These are phyloP conservation scores for Pseudochirops cupreus DNA, from an alignment of 2,797 vertebrate species.

Conservation along the genomic window DNA sequence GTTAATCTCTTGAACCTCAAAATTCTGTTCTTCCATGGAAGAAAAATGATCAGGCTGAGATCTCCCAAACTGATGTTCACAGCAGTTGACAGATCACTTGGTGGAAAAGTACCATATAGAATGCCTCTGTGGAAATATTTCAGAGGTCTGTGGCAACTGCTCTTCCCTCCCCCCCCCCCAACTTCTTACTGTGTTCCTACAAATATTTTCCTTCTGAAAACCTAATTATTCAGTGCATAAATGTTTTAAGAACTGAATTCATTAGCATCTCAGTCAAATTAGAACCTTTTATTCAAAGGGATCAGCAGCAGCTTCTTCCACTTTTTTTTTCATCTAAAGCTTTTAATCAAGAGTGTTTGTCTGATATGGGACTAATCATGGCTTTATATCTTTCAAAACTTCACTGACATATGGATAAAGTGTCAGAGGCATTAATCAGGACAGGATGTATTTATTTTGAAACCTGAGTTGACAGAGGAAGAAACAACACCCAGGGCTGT, in stretches of 20 bases:
- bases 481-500: not conserved
- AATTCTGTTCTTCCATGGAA: not conserved
- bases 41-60: not conserved
- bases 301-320: not conserved
- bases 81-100: not conserved
- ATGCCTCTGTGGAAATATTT: not conserved
- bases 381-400: not conserved
- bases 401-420: not conserved
- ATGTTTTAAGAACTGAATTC: conserved; percentile 33
- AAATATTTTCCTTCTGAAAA: conserved; percentile 46
- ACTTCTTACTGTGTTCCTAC: conserved; percentile 1
- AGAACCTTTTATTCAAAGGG: not conserved
- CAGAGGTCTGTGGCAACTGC: not conserved
- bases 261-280: conserved; percentile 34
- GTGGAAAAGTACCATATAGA: not conserved
- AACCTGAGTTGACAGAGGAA: not conserved
- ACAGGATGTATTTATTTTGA: conserved; percentile 6
- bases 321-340: not conserved
- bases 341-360: not conserved
- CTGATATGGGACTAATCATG: not conserved
- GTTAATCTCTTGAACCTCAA: not conserved
- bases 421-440: not conserved
- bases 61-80: not conserved
- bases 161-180: not conserved
- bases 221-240: conserved; percentile 5